Conservation (phyloP, 53 echinoderm and acorn worm species). For the Glandiceps talaboti region DNA sequence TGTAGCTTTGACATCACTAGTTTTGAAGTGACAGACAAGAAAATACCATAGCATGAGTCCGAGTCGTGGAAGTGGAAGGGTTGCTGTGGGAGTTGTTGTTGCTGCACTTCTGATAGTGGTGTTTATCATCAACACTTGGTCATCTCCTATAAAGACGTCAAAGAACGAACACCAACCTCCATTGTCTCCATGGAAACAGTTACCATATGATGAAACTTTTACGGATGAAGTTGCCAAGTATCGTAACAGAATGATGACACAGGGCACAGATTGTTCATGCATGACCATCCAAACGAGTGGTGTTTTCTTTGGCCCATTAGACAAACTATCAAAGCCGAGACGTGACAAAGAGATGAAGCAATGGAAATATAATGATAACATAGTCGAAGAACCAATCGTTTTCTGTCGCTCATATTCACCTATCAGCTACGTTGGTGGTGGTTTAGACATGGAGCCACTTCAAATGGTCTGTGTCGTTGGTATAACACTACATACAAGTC, state of each 20-base stretch:
- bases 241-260: neutral
- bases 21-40: no score
- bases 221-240: neutral
- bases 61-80: no score
- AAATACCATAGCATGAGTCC: no score
- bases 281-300: neutral
- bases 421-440: neutral
- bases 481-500: neutral
- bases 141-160: no score
- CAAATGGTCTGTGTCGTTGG: neutral
- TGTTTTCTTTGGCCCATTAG: neutral
- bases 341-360: neutral
- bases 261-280: neutral
- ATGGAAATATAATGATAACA: neutral
- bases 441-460: neutral
- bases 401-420: neutral
- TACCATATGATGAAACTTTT: neutral
- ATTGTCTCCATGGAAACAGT: neutral
- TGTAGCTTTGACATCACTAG: no score
- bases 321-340: neutral
- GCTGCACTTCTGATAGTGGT: no score
- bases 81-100: no score
- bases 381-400: neutral
- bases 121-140: no score
- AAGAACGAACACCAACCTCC: no score